A percentile compares a stretch with the other conserved stretches of the same genome.
phyloP scores from a whole-genome alignment of 2,113 vertebrate genomes.

The Oriolus oriolus region DNA sequence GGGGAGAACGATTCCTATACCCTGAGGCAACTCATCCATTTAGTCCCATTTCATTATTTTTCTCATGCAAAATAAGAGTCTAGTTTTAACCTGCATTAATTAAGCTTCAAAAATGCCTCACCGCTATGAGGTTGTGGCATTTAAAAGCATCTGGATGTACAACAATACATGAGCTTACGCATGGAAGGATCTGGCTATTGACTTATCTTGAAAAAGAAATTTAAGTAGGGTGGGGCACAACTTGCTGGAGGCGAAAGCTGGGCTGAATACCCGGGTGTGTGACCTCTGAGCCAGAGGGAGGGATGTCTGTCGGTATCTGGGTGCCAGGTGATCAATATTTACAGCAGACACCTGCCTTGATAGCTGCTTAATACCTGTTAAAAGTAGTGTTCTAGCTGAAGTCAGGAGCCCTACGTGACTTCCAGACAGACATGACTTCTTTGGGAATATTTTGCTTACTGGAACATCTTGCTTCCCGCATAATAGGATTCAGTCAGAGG shows the following conservation, averaged over 20 bases:
- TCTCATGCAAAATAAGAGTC: not conserved
- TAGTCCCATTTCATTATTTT: not conserved
- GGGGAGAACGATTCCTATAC: not conserved
- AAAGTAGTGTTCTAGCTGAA: not conserved
- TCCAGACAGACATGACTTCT: not conserved
- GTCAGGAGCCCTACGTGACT: not conserved
- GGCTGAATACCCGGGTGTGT: rapidly evolving
- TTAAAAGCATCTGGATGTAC: not conserved
- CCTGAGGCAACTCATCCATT: not conserved
- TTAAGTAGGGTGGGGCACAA: not conserved
- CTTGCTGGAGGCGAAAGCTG: not conserved
- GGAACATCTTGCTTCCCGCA: not conserved
- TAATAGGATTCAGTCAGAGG: not conserved
- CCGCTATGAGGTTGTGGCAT: rapidly evolving
- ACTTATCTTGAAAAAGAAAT: not conserved
- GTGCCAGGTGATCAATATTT: not conserved
- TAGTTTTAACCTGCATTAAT: not conserved
- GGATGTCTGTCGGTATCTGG: not conserved
- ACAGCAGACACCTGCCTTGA: not conserved
- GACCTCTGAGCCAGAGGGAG: not conserved
- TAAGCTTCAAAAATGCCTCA: not conserved
- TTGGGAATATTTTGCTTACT: not conserved
- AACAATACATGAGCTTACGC: not conserved
- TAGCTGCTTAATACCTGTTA: not conserved
- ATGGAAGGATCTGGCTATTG: not conserved